Evolutionary conservation across 2,888 invertebrate genomes (phyloP).

Genomic region (Lithophane leautieri): DNA sequence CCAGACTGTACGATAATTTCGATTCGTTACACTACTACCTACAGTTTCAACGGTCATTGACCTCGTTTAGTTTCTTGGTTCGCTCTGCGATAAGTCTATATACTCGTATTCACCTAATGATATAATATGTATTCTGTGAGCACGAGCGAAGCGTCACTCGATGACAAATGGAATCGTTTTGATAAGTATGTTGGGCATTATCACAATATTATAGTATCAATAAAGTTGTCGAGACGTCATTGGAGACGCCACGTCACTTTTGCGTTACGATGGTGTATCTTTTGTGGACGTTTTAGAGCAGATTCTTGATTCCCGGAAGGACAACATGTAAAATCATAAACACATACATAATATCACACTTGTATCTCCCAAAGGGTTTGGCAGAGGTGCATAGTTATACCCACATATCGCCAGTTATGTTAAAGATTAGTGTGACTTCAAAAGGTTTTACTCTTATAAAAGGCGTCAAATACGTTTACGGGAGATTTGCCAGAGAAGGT

Average conservation of each 20-base stretch:
- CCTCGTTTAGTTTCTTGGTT: constrained; percentile 41
- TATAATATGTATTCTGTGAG: constrained; percentile 21
- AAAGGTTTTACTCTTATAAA: too few species aligned
- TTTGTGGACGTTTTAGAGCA: neutral
- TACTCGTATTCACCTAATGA: constrained; percentile 25
- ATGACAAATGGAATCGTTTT: constrained; percentile 37
- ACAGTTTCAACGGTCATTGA: constrained; percentile 27
- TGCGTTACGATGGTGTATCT: too few species aligned
- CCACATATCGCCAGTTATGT: too few species aligned
- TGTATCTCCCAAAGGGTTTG: too few species aligned
- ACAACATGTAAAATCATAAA: neutral
- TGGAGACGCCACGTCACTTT: neutral
- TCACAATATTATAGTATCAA: constrained; percentile 10
- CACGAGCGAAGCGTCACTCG: constrained; percentile 27
- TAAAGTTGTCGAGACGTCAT: neutral
- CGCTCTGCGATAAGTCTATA: constrained; percentile 35
- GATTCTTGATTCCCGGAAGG: neutral
- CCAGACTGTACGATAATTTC: constrained; percentile 14
- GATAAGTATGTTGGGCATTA: constrained; percentile 18
- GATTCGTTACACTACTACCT: neutral
- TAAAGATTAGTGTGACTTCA: too few species aligned
- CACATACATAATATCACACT: too few species aligned
- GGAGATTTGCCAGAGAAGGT: neutral
- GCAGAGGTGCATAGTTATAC: too few species aligned
- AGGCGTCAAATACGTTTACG: too few species aligned